Conservation (phyloP, 2,888 invertebrate genomes). For the Hybos culiciformis region DNA sequence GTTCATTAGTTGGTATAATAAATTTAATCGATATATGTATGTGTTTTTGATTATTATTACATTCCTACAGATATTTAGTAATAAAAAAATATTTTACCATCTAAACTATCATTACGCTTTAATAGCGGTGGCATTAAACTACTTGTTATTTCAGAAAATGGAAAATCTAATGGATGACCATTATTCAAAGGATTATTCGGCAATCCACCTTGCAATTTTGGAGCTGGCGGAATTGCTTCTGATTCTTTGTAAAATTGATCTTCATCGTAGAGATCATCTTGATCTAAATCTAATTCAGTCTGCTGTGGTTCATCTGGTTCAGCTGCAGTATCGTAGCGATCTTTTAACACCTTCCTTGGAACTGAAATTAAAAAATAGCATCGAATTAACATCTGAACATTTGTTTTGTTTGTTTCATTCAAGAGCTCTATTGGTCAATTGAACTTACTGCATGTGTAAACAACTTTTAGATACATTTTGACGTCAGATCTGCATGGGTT, state of each 20-base stretch:
- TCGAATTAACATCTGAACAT: too few relatives aligned
- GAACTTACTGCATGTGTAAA: slow-evolving; percentile 73
- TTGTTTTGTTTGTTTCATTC: not conserved
- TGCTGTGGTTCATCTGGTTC: slow-evolving; percentile 62
- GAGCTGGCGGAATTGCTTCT: slow-evolving; percentile 42
- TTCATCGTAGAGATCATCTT: slow-evolving; percentile 41
- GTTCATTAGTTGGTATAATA: too few relatives aligned
- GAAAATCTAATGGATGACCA: slow-evolving; percentile 22
- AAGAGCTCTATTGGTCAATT: not conserved
- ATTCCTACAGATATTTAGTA: too few relatives aligned
- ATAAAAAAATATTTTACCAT: slow-evolving; percentile 26
- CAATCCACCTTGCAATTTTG: slow-evolving; percentile 33
- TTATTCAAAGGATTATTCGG: slow-evolving; percentile 20
- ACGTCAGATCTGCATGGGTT: slow-evolving; percentile 68
- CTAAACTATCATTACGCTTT: slow-evolving; percentile 27
- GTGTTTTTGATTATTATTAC: too few relatives aligned
- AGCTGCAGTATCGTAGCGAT: slow-evolving; percentile 63
- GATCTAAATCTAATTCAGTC: slow-evolving; percentile 37
- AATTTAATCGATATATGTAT: too few relatives aligned
- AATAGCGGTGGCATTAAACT: slow-evolving; percentile 27
- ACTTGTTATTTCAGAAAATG: slow-evolving; percentile 19
- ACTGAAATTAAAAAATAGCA: slow-evolving; percentile 40
- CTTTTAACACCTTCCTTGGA: slow-evolving; percentile 68
- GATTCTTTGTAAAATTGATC: slow-evolving; percentile 43
- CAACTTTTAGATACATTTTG: slow-evolving; percentile 71